phyloP scores from a whole-genome alignment of 2,888 invertebrate genomes.

The Meloe dianella region DNA sequence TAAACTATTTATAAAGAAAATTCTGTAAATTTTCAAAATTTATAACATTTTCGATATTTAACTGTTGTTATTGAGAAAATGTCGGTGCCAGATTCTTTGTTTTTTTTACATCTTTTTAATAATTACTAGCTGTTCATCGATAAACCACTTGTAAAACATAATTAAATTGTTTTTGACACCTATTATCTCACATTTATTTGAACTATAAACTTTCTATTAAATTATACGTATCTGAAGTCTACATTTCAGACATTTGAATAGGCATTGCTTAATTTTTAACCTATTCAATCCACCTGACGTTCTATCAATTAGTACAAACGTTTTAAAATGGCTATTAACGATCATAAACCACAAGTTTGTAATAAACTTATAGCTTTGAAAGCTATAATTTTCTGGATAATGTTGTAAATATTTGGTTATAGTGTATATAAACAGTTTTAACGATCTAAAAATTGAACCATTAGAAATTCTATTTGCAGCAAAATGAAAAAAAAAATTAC shows the following conservation, averaged over 20 bases:
- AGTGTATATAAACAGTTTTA: neutral
- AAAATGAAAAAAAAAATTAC: no score
- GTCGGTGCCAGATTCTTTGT: neutral
- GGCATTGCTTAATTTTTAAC: slow-evolving; percentile 19
- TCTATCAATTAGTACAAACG: slow-evolving; percentile 22
- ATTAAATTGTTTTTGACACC: slow-evolving; percentile 18
- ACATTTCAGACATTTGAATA: slow-evolving; percentile 16
- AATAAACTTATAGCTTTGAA: slow-evolving; percentile 16
- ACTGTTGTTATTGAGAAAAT: neutral
- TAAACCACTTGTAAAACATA: slow-evolving; percentile 7
- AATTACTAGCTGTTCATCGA: neutral
- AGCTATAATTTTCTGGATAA: slow-evolving; percentile 16
- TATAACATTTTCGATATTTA: neutral
- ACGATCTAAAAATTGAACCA: neutral
- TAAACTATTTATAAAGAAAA: neutral
- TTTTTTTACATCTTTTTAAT: neutral
- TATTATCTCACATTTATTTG: slow-evolving; percentile 16
- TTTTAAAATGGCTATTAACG: slow-evolving; percentile 23
- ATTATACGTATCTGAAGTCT: slow-evolving; percentile 15
- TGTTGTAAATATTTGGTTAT: slow-evolving; percentile 17
- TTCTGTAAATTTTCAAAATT: neutral
- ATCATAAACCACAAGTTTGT: slow-evolving; percentile 19
- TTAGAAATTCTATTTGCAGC: neutral
- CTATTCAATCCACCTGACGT: slow-evolving; percentile 23
- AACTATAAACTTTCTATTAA: slow-evolving; percentile 15